phyloP scores from a whole-genome alignment of 2,113 vertebrate genomes.

The Rhegmatorhina hoffmannsi region DNA sequence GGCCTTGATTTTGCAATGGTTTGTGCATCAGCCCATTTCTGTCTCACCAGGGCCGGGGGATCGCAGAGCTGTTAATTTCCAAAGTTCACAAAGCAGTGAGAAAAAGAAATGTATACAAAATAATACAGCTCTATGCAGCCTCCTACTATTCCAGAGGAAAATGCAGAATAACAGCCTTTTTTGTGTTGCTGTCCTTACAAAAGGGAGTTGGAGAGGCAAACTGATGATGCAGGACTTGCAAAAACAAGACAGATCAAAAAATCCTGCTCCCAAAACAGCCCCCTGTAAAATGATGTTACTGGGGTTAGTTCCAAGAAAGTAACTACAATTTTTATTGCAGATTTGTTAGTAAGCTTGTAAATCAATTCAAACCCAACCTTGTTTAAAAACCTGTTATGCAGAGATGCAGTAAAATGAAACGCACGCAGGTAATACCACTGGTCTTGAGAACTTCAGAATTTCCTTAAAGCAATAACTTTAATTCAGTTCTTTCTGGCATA shows the following conservation, averaged over 20 bases:
- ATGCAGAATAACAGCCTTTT: conserved; percentile 7
- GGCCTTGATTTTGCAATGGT: background rate
- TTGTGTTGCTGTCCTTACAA: conserved; percentile 14
- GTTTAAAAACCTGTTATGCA: conserved; percentile 67
- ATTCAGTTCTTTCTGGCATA: conserved; percentile 83
- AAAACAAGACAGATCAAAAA: background rate
- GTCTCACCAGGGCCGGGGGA: background rate
- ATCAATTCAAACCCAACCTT: conserved; percentile 49
- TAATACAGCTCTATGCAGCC: background rate
- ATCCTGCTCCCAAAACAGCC: background rate
- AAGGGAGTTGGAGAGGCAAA: conserved; percentile 22
- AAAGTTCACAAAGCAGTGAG: background rate
- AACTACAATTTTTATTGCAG: conserved; percentile 52
- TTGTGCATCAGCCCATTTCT: background rate
- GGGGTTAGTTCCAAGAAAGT: conserved; percentile 55
- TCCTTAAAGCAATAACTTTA: conserved; percentile 82
- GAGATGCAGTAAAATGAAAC: conserved; percentile 60
- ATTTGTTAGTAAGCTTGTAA: conserved; percentile 65
- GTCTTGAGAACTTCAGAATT: conserved; percentile 77
- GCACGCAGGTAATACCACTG: conserved; percentile 54
- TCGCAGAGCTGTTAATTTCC: background rate
- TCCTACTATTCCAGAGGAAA: background rate
- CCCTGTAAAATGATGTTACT: conserved; percentile 28
- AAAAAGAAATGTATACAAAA: background rate
- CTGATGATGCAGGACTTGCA: background rate